Conservation (phyloP, 2,113 vertebrate genomes). For the Indicator indicator region DNA sequence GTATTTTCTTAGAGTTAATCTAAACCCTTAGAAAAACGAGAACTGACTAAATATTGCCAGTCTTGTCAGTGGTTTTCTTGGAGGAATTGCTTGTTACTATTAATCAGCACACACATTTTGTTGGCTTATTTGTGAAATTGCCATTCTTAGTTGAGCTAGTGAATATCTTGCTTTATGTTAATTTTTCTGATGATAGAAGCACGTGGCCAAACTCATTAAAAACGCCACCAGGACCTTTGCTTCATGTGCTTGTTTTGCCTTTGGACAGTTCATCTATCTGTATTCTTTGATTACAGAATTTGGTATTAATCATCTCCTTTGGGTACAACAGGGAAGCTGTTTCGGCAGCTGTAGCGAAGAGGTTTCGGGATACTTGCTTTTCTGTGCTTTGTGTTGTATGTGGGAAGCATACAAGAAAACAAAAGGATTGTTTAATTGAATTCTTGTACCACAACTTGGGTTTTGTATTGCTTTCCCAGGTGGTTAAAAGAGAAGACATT, state of each 20-base stretch:
- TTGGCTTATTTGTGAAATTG: background rate
- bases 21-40: background rate
- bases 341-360: background rate
- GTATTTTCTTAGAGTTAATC: background rate
- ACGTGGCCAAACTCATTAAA: background rate
- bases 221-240: background rate
- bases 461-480: slow-evolving; percentile 69
- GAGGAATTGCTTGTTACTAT: background rate
- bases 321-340: background rate
- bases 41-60: background rate
- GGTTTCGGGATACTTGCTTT: background rate
- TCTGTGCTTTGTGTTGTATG: background rate
- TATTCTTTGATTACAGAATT: background rate
- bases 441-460: background rate
- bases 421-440: background rate
- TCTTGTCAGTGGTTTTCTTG: background rate
- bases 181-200: background rate
- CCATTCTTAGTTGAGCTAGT: background rate
- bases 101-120: background rate
- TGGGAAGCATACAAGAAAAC: background rate
- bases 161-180: background rate
- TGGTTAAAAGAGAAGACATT: slow-evolving; percentile 89
- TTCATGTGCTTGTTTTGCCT: background rate
- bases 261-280: background rate
- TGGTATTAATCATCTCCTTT: background rate